Base-by-base conservation (phyloP, 92 coral and sea anemone genomes). In the Siderastrea radians region DNA sequence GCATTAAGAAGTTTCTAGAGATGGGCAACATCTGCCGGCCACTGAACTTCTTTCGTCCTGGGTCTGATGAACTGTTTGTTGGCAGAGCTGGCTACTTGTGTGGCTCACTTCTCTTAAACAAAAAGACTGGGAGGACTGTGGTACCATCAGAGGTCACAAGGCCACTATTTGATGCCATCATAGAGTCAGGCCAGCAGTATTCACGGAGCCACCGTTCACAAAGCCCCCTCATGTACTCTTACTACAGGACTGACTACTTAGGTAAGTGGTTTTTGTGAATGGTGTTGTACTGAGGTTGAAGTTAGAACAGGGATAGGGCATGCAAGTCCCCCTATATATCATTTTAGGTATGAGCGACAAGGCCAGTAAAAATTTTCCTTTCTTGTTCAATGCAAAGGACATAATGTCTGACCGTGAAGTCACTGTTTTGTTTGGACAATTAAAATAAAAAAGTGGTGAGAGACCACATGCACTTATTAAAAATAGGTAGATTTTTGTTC, bases 11-110 rank as follows among this genome's bases (percentile, higher is more conserved):
- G 7, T 93, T 93, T 63, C 82, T 96, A 48, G 96, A 96, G 68
- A 91, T 95, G 95, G 92, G 90, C 64, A 83, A 91, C 70, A 90
- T 93, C 81, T 93, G 98, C 69, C 89, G 78, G 52, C 95, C 95
- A 47, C 68, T 87, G 58, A 84, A 80, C 49, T 95, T 93, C 80
- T 95, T 91, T 64, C 93, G 89, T 12, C 88, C 87, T 59, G 98
- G 98, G 1, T 93, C 96, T 38, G 98, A 96, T 80, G 99, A 96
- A 54, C 89, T 96, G 85, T 92, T 96, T 75, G 95, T 96, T 67
- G 99, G 99, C 51, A 91, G 99, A 68, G 94, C 99, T 17, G 99
- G 99, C 45, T 96, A 96, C 83, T 87, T 96, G 60, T 91, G 98
- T 92, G 95, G 93, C 19, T 95, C 93, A 49, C 81, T 92, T 78